phyloP scores from a whole-genome alignment of 2,888 invertebrate genomes.

The Cetonia aurata region DNA sequence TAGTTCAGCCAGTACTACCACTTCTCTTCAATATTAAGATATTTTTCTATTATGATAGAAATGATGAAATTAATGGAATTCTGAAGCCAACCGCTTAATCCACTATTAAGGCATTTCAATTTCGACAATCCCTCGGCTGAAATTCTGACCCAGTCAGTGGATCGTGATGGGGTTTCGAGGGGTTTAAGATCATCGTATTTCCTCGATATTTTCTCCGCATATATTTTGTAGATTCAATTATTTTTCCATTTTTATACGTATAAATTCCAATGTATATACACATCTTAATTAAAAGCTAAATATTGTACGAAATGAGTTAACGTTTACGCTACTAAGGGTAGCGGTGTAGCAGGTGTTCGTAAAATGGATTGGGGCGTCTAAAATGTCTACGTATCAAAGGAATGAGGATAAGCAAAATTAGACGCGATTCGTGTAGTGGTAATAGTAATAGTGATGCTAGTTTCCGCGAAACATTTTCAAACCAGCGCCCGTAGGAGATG shows the following conservation, averaged over 20 bases:
- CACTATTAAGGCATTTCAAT: constrained; percentile 18
- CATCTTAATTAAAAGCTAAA: no score
- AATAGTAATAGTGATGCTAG: constrained; percentile 4
- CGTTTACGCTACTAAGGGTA: no score
- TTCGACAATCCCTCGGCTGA: constrained; percentile 15
- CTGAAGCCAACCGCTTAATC: neutral
- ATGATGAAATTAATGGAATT: neutral
- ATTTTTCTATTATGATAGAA: no score
- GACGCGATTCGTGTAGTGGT: constrained; percentile 28
- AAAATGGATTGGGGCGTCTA: constrained; percentile 12
- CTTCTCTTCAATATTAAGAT: no score
- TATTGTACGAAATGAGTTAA: no score
- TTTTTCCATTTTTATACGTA: no score
- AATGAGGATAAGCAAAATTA: constrained; percentile 35
- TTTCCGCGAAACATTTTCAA: constrained; percentile 43
- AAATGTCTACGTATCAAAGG: constrained; percentile 21
- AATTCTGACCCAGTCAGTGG: constrained; percentile 1
- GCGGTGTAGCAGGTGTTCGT: neutral
- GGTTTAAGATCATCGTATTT: no score
- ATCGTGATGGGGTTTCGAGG: no score
- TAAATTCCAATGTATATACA: no score
- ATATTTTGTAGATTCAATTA: no score
- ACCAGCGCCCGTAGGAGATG: constrained; percentile 55
- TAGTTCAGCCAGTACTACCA: no score
- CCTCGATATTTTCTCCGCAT: no score